These are phyloP conservation scores for Pelusios castaneus DNA, from an alignment of 2,113 vertebrate genomes.

Conservation along the genomic window DNA sequence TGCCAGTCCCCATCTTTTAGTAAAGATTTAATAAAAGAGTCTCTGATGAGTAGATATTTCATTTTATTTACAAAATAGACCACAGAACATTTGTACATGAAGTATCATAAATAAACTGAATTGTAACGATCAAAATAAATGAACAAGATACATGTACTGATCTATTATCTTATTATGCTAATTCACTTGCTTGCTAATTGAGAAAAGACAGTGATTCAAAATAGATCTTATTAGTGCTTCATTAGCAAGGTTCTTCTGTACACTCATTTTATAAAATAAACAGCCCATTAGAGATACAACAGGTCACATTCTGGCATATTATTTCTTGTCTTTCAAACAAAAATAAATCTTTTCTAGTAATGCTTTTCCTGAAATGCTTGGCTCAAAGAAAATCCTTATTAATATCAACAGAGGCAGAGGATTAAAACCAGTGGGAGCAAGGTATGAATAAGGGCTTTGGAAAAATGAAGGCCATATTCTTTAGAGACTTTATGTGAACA, in stretches of 20 bases:
- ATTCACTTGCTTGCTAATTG: not conserved
- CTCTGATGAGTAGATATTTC: constrained; percentile 63
- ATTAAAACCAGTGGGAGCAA: constrained; percentile 24
- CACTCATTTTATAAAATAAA: constrained; percentile 23
- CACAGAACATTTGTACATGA: constrained; percentile 60
- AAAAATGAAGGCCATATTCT: not conserved
- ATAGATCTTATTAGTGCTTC: not conserved
- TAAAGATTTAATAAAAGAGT: constrained; percentile 49
- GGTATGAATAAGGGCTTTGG: constrained; percentile 20
- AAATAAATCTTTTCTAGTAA: not conserved
- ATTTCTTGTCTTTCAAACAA: constrained; percentile 28
- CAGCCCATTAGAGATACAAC: constrained; percentile 14
- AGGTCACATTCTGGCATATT: not conserved
- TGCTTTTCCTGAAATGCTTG: not conserved
- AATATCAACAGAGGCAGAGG: not conserved
- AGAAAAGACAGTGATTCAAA: constrained; percentile 27
- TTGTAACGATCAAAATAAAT: constrained; percentile 57
- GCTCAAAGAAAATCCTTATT: not conserved
- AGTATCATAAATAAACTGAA: constrained; percentile 58
- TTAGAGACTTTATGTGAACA: constrained; percentile 1
- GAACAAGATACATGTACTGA: constrained; percentile 43
- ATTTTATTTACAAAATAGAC: constrained; percentile 68
- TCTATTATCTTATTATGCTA: not conserved
- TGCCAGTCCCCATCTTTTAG: constrained; percentile 37
- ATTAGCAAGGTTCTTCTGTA: not conserved